These are phyloP conservation scores for Atherinomorus stipes DNA, from an alignment of 2,113 vertebrate species.

Conservation along the genomic window DNA sequence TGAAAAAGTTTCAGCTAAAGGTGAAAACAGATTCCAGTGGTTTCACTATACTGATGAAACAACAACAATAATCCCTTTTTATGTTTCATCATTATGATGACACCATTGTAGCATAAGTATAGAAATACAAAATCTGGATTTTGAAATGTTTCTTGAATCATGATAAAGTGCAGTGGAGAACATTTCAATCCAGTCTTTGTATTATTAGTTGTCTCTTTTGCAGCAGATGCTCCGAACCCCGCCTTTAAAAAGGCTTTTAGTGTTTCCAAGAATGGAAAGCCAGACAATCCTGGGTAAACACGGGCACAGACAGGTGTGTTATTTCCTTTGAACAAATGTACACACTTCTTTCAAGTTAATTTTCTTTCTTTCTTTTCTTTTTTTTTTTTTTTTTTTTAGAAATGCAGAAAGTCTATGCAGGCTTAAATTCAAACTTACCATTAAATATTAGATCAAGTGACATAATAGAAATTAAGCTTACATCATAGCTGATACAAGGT, in stretches of 20 bases:
- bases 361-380: neutral
- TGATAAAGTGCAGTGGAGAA: neutral
- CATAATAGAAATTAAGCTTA: no score
- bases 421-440: neutral
- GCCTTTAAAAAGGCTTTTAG: slow-evolving; percentile 28
- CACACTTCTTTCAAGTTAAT: neutral
- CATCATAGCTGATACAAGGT: no score
- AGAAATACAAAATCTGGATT: neutral
- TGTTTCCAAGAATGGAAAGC: slow-evolving; percentile 38
- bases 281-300: slow-evolving; percentile 54
- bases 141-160: no score
- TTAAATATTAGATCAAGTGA: neutral
- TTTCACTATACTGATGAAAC: no score
- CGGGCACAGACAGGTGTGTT: slow-evolving; percentile 54
- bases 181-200: neutral
- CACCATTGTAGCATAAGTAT: neutral
- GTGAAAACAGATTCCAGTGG: no score
- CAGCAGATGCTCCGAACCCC: slow-evolving; percentile 8
- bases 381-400: neutral
- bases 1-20: neutral
- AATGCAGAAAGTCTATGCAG: neutral
- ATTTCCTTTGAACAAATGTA: neutral
- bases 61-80: no score
- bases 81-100: neutral
- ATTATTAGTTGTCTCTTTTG: slow-evolving; percentile 13